Base-by-base conservation (phyloP, 2,797 vertebrate genomes). In the Oryzias sinensis region DNA sequence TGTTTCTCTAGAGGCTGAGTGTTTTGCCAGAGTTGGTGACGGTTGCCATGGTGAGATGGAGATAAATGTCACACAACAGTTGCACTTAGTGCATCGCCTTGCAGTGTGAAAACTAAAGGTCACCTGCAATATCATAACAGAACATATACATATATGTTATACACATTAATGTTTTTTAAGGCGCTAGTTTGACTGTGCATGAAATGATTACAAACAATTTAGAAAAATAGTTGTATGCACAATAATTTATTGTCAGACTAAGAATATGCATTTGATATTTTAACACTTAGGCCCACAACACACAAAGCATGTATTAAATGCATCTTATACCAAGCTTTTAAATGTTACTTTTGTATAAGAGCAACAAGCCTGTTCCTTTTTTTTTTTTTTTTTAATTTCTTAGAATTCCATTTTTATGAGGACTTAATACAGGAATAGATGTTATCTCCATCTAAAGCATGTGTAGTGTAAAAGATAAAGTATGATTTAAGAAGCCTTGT, bases 401-500 rank as follows among this genome's bases (percentile, higher is more conserved):
- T 68, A 59, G 64, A 67, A 62, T 59, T 43, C 53, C 37, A 22
- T 22, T 48, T 29, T 58, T 57, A 70, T 53, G n/a, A 42, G 45
- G 20, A 49, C 37, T 22, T 18, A 54, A 65, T 58, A 52, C 33
- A 44, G 17, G 46, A 62, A 62, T 55, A 57, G 29, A 54, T 59
- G 67, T 50, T 46, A 41, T 43, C 43, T 58, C 65, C 68, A 54
- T 72, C 72, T 43, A 7, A 68, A 75, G 68, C 52, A 60, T 83
- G 77, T 67, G 72, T 54, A 52, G 60, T 18, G 45, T 53, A 55
- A 48, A 48, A 60, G 52, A 54, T 40, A 48, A 65, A 69, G 53
- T 61, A 49, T 52, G 55, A 43, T 73, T 76, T 51, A 48, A 63
- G 68, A 54, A 50, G 70, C 47, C 43, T 42, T 73, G 51, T 57